Conservation (phyloP, 2,888 invertebrate species). For the Malthinus seriepunctatus region DNA sequence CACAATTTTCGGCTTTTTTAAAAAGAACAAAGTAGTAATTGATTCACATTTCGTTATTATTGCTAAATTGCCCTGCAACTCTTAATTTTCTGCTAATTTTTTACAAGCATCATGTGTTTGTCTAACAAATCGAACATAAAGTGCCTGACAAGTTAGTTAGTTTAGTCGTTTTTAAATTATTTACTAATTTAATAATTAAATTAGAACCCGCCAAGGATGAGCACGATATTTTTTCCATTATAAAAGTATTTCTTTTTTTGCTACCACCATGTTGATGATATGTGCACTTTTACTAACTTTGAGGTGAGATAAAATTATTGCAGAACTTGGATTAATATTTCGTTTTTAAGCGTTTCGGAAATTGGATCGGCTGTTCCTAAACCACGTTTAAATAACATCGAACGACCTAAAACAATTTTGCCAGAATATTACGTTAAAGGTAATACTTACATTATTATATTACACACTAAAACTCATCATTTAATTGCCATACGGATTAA, state of each 20-base stretch:
- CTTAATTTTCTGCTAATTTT: constrained; percentile 19
- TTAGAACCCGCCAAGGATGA: background rate
- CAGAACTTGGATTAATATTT: background rate
- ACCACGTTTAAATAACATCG: constrained; percentile 47
- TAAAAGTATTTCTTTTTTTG: background rate
- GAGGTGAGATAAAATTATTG: background rate
- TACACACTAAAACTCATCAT: too few species aligned
- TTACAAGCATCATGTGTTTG: background rate
- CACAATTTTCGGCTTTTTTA: constrained; percentile 20
- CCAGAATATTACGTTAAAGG: constrained; percentile 79
- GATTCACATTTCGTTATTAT: constrained; percentile 18
- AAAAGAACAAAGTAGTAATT: constrained; percentile 22
- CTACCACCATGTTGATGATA: too few species aligned
- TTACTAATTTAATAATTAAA: background rate
- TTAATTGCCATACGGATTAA: too few species aligned
- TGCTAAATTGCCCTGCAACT: constrained; percentile 22
- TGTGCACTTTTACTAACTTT: background rate
- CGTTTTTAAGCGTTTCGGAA: background rate
- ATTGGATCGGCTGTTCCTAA: constrained; percentile 16
- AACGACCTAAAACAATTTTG: constrained; percentile 66
- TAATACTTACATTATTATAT: constrained; percentile 42
- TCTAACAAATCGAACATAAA: background rate
- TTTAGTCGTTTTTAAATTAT: background rate
- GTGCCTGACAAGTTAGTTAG: background rate
- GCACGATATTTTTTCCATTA: background rate